Evolutionary conservation across 2,888 invertebrate genomes (phyloP).

Genomic region (Ctena decussata): DNA sequence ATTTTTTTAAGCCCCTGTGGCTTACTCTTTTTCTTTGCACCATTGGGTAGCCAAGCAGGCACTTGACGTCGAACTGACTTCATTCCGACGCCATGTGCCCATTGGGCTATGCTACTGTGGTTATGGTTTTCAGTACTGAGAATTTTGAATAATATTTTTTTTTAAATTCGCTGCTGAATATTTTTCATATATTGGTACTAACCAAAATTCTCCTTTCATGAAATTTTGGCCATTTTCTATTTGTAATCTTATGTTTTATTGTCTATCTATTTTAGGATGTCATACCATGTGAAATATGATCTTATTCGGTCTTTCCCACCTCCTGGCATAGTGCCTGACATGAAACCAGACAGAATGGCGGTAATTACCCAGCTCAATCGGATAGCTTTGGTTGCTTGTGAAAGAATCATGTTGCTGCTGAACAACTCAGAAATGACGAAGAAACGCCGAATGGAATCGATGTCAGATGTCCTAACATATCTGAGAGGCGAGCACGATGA

Average conservation of each 20-base stretch:
- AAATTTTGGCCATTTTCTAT: too few species aligned
- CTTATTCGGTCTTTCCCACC: slow-evolving; percentile 59
- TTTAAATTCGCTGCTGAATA: too few species aligned
- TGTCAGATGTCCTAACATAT: slow-evolving; percentile 74
- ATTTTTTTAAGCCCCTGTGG: too few species aligned
- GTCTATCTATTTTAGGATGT: slow-evolving; percentile 48
- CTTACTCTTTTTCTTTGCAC: too few species aligned
- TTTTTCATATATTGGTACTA: too few species aligned
- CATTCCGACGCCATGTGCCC: too few species aligned
- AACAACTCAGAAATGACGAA: slow-evolving; percentile 79
- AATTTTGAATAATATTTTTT: too few species aligned
- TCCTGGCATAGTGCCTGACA: slow-evolving; percentile 50
- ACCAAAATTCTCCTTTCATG: too few species aligned
- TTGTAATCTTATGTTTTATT: not conserved
- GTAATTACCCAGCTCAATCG: slow-evolving; percentile 70
- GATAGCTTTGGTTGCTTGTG: slow-evolving; percentile 76
- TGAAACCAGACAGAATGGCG: slow-evolving; percentile 67
- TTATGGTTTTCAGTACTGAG: too few species aligned
- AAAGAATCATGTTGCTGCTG: slow-evolving; percentile 79
- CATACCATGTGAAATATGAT: slow-evolving; percentile 61
- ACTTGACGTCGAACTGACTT: too few species aligned
- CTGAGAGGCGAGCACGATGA: slow-evolving; percentile 80
- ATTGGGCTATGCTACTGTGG: too few species aligned
- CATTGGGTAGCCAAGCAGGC: too few species aligned
- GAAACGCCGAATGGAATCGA: slow-evolving; percentile 72